Base-by-base conservation (phyloP, 2,113 vertebrate genomes). In the Numenius arquata region DNA sequence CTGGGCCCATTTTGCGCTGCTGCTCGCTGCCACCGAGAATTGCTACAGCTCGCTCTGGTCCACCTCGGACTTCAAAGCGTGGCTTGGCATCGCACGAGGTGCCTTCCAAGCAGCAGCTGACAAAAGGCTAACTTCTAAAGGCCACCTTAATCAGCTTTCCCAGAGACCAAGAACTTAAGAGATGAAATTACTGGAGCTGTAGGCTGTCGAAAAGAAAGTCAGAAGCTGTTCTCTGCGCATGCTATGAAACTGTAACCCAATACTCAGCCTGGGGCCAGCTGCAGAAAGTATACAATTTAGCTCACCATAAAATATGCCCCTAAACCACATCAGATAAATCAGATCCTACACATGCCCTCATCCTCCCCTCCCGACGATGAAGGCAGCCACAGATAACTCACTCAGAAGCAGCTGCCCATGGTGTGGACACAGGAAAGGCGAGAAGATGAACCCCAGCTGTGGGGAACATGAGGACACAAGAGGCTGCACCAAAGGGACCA, bases 281-380 rank as follows among this genome's bases (percentile, higher is more conserved):
- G 91, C 91, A 81, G 52, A 80, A 68, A 80, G 23, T 43, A 74
- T 8, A 79, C 82, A 80, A 8, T 73, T 88, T 8, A 66, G 68
- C 72, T 95, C 79, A 83, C 86, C 85, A 53, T 73, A 41, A 95
- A 92, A 30, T 38, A 90, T 26, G 41, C 32, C 74, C 65, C 59
- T 90, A 62, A 91, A 86, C 93, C 93, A 95, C 95, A 95, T 93
- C 79, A 96, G 80, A 95, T 55, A 90, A 92, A 90, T 58, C 86
- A 58, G 26, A 56, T 48, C 63, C 67, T 86, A 17, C 89, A 88
- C 76, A 70, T 19, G 47, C 41, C 63, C 88, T 86, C 29, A 47
- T 63, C 68, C 72, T 80, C 76, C 89, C 23, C 38, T 77, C 83
- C 59, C 86, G 77, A 5, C 9, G 26, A 77, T 43, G 62, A 50